Conservation (phyloP, 2,113 vertebrate genomes). For the Pseudorasbora parva region DNA sequence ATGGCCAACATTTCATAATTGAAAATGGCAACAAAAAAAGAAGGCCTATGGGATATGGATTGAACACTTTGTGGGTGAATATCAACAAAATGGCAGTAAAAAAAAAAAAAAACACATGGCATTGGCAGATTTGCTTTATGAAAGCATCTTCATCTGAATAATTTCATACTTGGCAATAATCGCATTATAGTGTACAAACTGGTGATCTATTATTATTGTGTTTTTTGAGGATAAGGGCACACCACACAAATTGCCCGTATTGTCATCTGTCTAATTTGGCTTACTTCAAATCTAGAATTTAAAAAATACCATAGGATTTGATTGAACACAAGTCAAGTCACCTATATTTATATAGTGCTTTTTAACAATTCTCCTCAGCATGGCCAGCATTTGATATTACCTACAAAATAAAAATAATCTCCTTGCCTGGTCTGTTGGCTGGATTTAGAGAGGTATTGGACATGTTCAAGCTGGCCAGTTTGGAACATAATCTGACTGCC, state of each 20-base stretch:
- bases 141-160: not conserved
- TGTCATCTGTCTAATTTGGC: not conserved
- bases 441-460: not conserved
- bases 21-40: not conserved
- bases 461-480: not conserved
- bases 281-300: not conserved
- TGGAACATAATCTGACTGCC: not conserved
- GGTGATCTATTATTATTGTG: not conserved
- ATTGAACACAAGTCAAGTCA: not conserved
- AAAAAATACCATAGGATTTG: not conserved
- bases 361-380: too few relatives aligned
- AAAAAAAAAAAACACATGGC: not conserved
- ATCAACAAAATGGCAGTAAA: not conserved
- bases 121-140: not conserved
- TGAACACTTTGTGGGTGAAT: too few relatives aligned
- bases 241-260: not conserved
- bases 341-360: too few relatives aligned
- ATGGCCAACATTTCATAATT: not conserved
- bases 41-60: too few relatives aligned
- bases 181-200: not conserved
- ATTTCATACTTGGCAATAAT: not conserved
- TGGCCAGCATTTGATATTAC: not conserved
- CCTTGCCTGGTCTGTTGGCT: not conserved
- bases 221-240: not conserved
- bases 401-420: not conserved